Evolutionary conservation across 2,113 vertebrate genomes (phyloP).

Genomic region (Prunella fulvescens): DNA sequence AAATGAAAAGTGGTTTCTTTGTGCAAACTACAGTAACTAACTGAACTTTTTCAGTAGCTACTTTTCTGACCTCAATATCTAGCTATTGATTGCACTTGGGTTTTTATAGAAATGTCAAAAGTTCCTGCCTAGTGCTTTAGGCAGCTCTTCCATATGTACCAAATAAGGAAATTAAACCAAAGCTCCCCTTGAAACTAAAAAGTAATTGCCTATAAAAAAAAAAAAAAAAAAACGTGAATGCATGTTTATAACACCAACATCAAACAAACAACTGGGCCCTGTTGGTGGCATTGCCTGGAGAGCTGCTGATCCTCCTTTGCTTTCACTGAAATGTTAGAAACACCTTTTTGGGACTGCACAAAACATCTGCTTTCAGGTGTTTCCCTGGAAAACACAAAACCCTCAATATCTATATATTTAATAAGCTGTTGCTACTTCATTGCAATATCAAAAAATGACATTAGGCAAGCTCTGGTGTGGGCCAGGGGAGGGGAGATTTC

Average conservation of each 20-base stretch:
- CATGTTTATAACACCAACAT: not conserved
- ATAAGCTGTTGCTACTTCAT: not conserved
- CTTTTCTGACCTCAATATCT: constrained; percentile 35
- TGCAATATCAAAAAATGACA: not conserved
- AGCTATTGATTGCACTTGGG: not conserved
- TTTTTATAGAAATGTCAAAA: constrained; percentile 27
- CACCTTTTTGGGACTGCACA: not conserved
- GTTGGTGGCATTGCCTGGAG: not conserved
- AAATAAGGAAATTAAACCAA: not conserved
- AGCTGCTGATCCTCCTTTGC: not conserved
- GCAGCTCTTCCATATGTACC: not conserved
- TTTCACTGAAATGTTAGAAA: not conserved
- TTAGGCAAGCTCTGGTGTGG: not conserved
- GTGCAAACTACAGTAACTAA: constrained; percentile 11
- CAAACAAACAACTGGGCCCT: not conserved
- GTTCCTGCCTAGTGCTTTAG: not conserved
- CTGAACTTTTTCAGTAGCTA: not conserved
- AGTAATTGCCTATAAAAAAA: not conserved
- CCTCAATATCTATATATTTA: not conserved
- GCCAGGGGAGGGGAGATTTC: not conserved
- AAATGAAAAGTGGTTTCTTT: constrained; percentile 17
- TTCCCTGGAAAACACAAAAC: not conserved
- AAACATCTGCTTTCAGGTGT: not conserved
- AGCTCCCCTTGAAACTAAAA: not conserved
- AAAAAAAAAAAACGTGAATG: not conserved